phyloP scores from a whole-genome alignment of 1,140 invertebrate species.

The Brachionus plicatilis region DNA sequence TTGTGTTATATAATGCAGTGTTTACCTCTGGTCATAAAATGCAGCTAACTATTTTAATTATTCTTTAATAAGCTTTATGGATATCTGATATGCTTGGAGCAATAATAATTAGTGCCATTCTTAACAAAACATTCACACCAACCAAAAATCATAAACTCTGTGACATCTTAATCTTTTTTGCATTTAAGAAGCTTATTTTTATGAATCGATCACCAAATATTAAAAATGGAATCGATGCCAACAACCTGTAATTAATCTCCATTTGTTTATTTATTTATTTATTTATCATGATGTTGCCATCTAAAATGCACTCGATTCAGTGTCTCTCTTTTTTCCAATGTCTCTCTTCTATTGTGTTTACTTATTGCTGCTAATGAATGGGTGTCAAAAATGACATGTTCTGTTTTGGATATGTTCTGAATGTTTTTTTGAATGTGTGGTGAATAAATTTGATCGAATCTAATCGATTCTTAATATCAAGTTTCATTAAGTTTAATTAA shows the following conservation, averaged over 20 bases:
- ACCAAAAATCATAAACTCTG: not conserved
- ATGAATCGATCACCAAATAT: not conserved
- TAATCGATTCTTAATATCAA: not conserved
- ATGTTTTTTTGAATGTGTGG: not conserved
- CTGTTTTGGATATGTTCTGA: not conserved
- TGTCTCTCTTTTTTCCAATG: not conserved
- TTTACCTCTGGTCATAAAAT: constrained; percentile 2
- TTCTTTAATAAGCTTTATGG: not conserved
- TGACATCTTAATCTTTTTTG: not conserved
- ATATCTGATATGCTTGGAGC: not conserved
- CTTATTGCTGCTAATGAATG: not conserved
- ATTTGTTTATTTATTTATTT: not conserved
- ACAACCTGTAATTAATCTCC: constrained; percentile 21
- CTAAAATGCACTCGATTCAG: not conserved
- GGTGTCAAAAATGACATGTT: constrained; percentile 21
- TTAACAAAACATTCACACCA: not conserved
- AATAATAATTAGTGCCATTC: not conserved
- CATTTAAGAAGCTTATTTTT: not conserved
- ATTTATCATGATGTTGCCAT: not conserved
- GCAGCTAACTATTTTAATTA: constrained; percentile 18
- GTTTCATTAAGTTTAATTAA: not conserved
- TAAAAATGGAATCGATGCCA: not conserved
- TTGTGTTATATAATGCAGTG: too few relatives aligned
- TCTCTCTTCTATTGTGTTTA: not conserved
- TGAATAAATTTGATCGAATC: not conserved